Base-by-base conservation (phyloP, 2,113 vertebrate genomes). In the Brevimyrus niger region DNA sequence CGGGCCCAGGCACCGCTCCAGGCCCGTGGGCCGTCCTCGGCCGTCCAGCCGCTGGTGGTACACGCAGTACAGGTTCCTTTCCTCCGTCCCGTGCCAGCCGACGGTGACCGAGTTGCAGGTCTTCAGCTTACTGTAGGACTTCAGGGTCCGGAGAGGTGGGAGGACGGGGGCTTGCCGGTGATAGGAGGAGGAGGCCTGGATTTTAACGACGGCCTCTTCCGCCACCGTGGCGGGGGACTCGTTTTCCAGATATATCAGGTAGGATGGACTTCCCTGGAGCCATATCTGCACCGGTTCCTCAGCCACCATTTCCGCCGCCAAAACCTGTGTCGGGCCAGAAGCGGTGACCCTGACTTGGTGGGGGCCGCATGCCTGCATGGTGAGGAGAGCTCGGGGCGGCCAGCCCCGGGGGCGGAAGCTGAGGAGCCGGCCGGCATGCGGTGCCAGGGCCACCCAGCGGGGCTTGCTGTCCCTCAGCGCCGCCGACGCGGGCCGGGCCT, bases 11-110 rank as follows among this genome's bases (percentile, higher is more conserved):
- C 97, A 98, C 88, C 93, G 2, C 96, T 95, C 0, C 89, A 90
- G 0, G 89, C 91, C 27, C 93, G 73, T 17, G 73, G 94, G 31
- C 83, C 89, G 23, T 1, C 19, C 86, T 3, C 31, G n/a, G 48
- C 82, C 47, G 88, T 93, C 95, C 13, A 95, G 89, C 90, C 91
- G 94, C 86, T 94, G 95, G 87, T 94, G 96, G 91, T 97, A 98
- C 42, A 98, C 95, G 0, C 97, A 98, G 91, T 98, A 98, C 88
- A 97, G 95, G 90, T 95, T 97, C 88, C 97, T 93, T 69, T 98
- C 96, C 90, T 97, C 96, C 3, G 97, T 98, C 65, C 97, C 97
- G 90, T 98, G 96, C 97, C 97, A 98, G 65, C 97, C 97, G 3
- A 98, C 92, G 0, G 97, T 98, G 90, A 97, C 94, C 0, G 96